Base-by-base conservation (phyloP, 2,113 vertebrate genomes). In the Ceyx melanurus region DNA sequence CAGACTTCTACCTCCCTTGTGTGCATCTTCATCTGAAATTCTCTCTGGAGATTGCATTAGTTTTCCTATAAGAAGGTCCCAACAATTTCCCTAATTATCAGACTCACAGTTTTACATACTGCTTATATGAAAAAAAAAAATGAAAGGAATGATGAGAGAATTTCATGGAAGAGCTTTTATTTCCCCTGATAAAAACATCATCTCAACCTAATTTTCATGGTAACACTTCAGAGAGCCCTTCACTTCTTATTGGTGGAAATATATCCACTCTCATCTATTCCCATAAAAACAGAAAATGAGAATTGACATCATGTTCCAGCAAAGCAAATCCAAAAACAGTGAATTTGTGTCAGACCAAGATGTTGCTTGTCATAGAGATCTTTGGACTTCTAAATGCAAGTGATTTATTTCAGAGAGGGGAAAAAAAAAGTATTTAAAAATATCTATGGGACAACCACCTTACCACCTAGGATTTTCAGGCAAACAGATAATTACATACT, bases 81-180 rank as follows among this genome's bases (percentile, higher is more conserved):
- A 75, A 89, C 86, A 93, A 95, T 93, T 74, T 95, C 76, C 60
- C 76, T 94, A 95, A 94, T 95, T 93, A 95, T 79, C 83, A 90
- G 40, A 48, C 89, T 90, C 86, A 81, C 84, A 81, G 83, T 40
- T 93, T 90, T 93, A 84, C 89, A 48, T 92, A 86, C 65, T 84
- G 61, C 65, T 93, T 92, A 60, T 89, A 90, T n/a, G 53, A 57
- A 95, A 86, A 95, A 94, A 93, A 95, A 95, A 94, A 93, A 95
- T 89, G 21, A 94, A 94, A 92, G 77, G 80, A 88, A 93, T 90
- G 83, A 94, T 93, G 77, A 89, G 81, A 73, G 77, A 90, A 94
- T 93, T 92, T 93, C 77, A 86, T 83, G 70, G 89, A 90, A 88
- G 89, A 78, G 40, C 29, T 93, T 93, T 95, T 90, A 95, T 94